Conservation (phyloP, 2,888 invertebrate genomes). For the Philereme vetulata region DNA sequence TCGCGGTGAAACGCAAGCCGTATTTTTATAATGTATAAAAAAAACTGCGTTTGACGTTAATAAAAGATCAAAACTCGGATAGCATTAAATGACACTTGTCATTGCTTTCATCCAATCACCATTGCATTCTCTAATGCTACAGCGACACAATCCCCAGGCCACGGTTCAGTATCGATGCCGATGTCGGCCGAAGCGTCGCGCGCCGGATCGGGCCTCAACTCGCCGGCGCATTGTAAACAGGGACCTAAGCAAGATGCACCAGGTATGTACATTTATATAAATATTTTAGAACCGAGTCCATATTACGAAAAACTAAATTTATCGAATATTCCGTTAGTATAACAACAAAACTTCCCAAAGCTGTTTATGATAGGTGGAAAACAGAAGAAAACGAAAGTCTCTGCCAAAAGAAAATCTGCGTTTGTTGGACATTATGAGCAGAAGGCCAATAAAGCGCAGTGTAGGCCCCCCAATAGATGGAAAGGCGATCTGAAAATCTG, state of each 20-base stretch:
- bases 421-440: too few relatives aligned
- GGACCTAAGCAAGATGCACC: conserved; percentile 75
- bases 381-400: too few relatives aligned
- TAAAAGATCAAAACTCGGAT: not conserved
- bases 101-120: not conserved
- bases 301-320: not conserved
- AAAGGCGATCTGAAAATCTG: too few relatives aligned
- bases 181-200: conserved; percentile 80
- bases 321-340: not conserved
- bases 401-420: too few relatives aligned
- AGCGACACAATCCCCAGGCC: conserved; percentile 75
- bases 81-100: not conserved
- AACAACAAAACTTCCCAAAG: too few relatives aligned
- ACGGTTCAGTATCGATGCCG: conserved; percentile 73
- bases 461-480: too few relatives aligned
- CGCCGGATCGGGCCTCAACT: conserved; percentile 75
- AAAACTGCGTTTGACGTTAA: too few relatives aligned
- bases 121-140: conserved; percentile 22
- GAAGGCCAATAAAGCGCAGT: too few relatives aligned
- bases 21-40: too few relatives aligned
- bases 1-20: too few relatives aligned
- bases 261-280: conserved; percentile 58
- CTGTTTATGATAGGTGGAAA: too few relatives aligned
- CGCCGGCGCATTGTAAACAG: conserved; percentile 76
- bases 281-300: not conserved